A percentile compares a stretch with the other conserved stretches of the same genome.
These are phyloP conservation scores for Potamarius usumacintae DNA, from an alignment of 2,113 vertebrate species.

Conservation along the genomic window DNA sequence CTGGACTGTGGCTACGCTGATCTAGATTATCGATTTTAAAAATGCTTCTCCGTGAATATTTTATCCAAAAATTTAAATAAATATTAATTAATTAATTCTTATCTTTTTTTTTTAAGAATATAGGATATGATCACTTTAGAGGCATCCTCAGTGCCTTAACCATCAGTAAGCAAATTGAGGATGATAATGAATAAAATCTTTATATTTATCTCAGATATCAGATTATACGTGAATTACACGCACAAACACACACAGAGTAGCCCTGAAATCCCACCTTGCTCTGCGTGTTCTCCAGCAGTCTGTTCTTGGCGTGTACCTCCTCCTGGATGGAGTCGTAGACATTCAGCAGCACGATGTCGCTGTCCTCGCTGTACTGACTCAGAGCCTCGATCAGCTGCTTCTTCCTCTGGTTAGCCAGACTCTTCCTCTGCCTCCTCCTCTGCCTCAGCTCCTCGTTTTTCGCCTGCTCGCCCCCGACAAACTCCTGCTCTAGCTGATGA, in stretches of 20 bases:
- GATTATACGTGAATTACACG: no score
- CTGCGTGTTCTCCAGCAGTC: constrained; percentile 79
- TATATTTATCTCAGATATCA: no score
- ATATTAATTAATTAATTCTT: no score
- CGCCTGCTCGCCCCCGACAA: constrained; percentile 83
- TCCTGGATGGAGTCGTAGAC: constrained; percentile 88
- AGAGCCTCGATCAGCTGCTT: constrained; percentile 75
- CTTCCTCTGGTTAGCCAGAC: constrained; percentile 75
- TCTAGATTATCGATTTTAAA: not conserved
- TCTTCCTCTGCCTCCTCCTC: constrained; percentile 73
- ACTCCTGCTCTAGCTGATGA: constrained; percentile 83
- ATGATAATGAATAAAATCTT: not conserved
- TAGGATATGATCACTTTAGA: not conserved
- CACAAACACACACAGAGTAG: not conserved
- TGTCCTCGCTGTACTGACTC: constrained; percentile 73
- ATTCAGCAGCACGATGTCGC: constrained; percentile 76
- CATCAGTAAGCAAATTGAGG: not conserved
- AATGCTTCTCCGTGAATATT: not conserved
- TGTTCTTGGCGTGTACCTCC: constrained; percentile 81
- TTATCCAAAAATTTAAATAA: not conserved
- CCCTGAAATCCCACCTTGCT: constrained; percentile 73
- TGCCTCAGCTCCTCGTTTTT: constrained; percentile 83
- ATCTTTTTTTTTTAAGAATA: not conserved
- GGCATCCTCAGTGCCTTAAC: not conserved
- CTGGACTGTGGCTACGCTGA: no score